Evolutionary conservation across 2,797 vertebrate genomes (phyloP).

Genomic region (Amblyraja radiata): DNA sequence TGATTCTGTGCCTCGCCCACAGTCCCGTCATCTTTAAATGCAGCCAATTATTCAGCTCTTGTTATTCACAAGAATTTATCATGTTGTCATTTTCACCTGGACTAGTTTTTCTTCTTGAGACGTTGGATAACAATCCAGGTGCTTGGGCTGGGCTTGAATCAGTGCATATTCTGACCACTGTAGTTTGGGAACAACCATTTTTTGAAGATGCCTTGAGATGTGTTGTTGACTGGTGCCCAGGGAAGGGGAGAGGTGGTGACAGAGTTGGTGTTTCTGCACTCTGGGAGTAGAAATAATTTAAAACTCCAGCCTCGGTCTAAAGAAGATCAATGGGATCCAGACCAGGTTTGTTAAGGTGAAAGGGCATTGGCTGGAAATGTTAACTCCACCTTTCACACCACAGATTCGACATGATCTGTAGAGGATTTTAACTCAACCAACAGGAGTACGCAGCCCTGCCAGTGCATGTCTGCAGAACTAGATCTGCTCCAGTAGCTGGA

Average conservation of each 20-base stretch:
- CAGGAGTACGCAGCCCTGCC: too few species aligned
- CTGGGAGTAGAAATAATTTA: neutral
- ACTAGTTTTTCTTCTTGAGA: neutral
- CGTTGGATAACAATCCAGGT: neutral
- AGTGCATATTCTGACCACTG: neutral
- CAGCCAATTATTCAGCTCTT: neutral
- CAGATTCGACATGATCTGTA: too few species aligned
- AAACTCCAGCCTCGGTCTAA: too few species aligned
- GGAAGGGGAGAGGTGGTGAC: neutral
- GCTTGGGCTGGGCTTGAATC: neutral
- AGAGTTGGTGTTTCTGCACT: neutral
- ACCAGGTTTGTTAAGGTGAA: too few species aligned
- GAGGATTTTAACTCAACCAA: too few species aligned
- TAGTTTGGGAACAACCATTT: neutral
- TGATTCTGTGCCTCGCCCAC: conserved; percentile 11
- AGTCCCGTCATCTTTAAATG: neutral
- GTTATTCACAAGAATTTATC: neutral
- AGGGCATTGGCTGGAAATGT: too few species aligned
- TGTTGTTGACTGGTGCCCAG: neutral
- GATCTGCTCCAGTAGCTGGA: too few species aligned
- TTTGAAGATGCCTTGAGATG: neutral
- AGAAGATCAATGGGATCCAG: neutral
- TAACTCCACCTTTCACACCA: too few species aligned
- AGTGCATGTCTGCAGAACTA: too few species aligned
- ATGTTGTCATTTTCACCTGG: neutral